Base-by-base conservation (phyloP, 37 sponge, comb jelly and placozoan species). In the Halichondria panicea region DNA sequence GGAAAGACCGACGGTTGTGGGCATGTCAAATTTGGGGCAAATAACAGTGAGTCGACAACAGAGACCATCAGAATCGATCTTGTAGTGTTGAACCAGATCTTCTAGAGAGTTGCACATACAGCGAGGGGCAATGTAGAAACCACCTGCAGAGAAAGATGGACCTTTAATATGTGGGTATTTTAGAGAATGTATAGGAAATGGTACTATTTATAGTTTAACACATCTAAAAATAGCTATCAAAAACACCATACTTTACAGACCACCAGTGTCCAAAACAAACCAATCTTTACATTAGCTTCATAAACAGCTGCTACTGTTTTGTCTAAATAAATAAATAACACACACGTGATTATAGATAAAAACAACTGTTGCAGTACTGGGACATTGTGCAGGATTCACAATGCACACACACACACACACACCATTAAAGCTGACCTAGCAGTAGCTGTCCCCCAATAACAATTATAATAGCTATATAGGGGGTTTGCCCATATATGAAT, bases 91-190 rank as follows among this genome's bases (percentile, higher is more conserved):
- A 2, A 94, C 93, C 7, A 94, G 77, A 22, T 91, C 95, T 4
- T 87, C 88, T 7, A 87, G 72, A 15, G 88, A 75, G 56, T 30
- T 41, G 59, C 91, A 96, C 90, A 83, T 86, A 30, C 87, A 81
- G 3, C 96, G 91, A n/a, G 87, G 87, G 18, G 96, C 96, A 33
- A 96, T 96, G 84, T 91, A 96, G 89, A 70, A 96, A 3, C 88
- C 88, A 54, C 89, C 88, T 73, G 46, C 1, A 35, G 40, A 19
- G 21, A 52, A 6, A 40, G n/a, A 59, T 27, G 30, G n/a, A n/a
- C n/a, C 11, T 48, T 48, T 48, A 48, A 48, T 48, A 48, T 48
- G 36, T 28, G 12, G 6, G 11, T 22, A 36, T 34, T 9, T 13
- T 12, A 65, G 38, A 13, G 15, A 8, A 33, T 36, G 36, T 38